Evolutionary conservation across 1,140 invertebrate genomes (phyloP).

Genomic region (Homalodisca vitripennis): DNA sequence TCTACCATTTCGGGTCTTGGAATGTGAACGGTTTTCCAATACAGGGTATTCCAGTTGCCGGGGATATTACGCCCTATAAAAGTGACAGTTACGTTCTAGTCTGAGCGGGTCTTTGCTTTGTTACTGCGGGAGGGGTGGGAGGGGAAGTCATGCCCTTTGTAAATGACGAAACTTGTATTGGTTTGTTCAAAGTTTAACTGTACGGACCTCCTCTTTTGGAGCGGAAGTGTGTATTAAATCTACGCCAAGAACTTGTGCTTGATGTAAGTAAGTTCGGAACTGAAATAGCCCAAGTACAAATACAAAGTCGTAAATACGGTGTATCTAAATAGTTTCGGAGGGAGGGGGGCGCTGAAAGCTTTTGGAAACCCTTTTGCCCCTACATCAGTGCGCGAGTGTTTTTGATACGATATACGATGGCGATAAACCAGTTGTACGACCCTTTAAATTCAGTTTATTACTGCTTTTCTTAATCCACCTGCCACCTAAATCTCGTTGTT

Average conservation of each 20-base stretch:
- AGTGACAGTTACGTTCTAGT: conserved; percentile 13
- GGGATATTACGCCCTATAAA: not conserved
- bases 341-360: not conserved
- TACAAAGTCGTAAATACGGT: not conserved
- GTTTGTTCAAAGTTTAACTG: conserved; percentile 7
- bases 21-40: conserved; percentile 15
- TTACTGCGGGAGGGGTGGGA: not conserved
- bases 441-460: conserved; percentile 1
- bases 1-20: conserved; percentile 6
- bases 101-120: not conserved
- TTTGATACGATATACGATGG: conserved; percentile 7
- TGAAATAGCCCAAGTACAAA: conserved; percentile 8
- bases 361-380: conserved; percentile 2
- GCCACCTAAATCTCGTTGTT: conserved; percentile 12
- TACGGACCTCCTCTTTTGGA: not conserved
- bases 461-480: conserved; percentile 10
- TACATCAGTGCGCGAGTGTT: conserved; percentile 6
- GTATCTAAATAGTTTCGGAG: conserved; percentile 15
- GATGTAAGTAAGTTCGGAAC: not conserved
- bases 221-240: no score
- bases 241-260: not conserved
- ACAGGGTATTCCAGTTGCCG: conserved; percentile 5
- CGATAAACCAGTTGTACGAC: not conserved
- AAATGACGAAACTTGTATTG: not conserved
- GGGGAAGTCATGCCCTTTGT: not conserved